A percentile compares a stretch with the other conserved stretches of the same genome.
These are phyloP conservation scores for Enoplosus armatus DNA, from an alignment of 2,797 vertebrate species.

Conservation along the genomic window DNA sequence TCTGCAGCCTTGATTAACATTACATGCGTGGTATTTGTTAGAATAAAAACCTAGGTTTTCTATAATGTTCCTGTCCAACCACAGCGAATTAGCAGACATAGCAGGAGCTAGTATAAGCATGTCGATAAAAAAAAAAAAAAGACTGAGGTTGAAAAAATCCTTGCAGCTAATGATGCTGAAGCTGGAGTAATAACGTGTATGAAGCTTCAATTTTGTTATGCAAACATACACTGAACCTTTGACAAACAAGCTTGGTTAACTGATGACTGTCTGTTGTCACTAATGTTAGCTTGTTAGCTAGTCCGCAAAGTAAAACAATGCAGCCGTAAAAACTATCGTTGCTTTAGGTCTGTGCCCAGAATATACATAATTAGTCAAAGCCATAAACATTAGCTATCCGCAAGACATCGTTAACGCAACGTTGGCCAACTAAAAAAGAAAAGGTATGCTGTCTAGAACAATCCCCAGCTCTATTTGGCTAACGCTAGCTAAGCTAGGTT, in stretches of 20 bases:
- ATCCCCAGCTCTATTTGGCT: constrained; percentile 18
- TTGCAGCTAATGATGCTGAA: background rate
- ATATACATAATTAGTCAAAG: background rate
- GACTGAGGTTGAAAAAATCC: background rate
- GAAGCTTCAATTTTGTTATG: background rate
- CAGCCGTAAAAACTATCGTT: background rate
- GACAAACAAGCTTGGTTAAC: background rate
- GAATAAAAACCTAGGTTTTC: no score
- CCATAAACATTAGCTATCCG: background rate
- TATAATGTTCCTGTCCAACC: background rate
- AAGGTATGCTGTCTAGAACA: background rate
- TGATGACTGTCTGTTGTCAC: constrained; percentile 24
- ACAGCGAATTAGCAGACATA: constrained; percentile 1
- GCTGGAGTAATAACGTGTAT: background rate
- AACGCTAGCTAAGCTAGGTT: constrained; percentile 45
- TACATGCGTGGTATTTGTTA: background rate
- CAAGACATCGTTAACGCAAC: fast-evolving
- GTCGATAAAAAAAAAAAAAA: background rate
- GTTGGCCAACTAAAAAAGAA: background rate
- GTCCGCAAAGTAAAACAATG: background rate
- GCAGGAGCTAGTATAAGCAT: background rate
- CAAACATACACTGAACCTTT: background rate
- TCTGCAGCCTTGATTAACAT: background rate
- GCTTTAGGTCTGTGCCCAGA: background rate
- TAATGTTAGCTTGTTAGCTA: constrained; percentile 31